Base-by-base conservation (phyloP, 2,797 vertebrate species). In the Malurus splendens region DNA sequence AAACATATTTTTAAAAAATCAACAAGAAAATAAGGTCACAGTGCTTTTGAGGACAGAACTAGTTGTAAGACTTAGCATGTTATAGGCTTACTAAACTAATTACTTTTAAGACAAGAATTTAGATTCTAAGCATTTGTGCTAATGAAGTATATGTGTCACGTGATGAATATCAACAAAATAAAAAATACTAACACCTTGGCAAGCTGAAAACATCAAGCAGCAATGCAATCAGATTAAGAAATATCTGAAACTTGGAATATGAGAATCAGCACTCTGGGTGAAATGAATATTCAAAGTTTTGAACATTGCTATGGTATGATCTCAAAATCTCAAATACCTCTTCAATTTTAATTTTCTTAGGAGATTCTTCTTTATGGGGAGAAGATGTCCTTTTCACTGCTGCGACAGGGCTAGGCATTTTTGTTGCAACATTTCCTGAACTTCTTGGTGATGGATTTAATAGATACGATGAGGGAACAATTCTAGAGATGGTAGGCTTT, bases 311-410 rank as follows among this genome's bases (percentile, higher is more conserved):
- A 68, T 18, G 14, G 20, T 83, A 89, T 20, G 30, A 87, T 47
- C 28, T 86, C 52, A 86, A 75, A 83, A 70, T 82, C 55, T 90
- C 44, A 94, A 91, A 87, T 97, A 98, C 98, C 97, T 97, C 97
- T 86, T 98, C 97, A 9, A 90, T 93, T 97, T 94, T 98, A 78
- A 94, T 93, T 96, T 97, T 98, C 95, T 98, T 98, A 51, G 95
- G 95, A 76, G 95, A 97, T 54, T 98, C 97, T 86, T 97, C 97
- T 89, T 94, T 97, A 90, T 95, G 95, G 47, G 98, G 97, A 56
- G 97, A 97, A 13, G 94, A 96, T 12, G 96, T 95, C 86, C 97
- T 97, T 95, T 98, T 98, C 85, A 95, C 93, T 73, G 96, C 96
- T 86, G 80, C 94, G 72, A 96, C 85, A 87, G 97, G 96, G 87